phyloP scores from a whole-genome alignment of 2,113 vertebrate species.

The Atlantisia rogersi region DNA sequence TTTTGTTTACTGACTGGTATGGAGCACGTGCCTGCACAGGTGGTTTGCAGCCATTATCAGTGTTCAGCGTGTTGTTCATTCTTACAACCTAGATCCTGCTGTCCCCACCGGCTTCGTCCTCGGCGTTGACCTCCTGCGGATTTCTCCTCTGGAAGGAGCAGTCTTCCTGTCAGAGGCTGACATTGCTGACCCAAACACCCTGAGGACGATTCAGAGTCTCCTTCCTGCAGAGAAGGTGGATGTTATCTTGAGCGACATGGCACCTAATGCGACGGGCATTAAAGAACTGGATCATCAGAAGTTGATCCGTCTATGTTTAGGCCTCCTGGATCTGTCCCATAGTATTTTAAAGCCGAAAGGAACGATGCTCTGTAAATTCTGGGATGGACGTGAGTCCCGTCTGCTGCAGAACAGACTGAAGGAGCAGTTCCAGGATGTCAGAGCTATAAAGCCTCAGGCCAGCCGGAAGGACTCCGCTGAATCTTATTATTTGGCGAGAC shows the following conservation, averaged over 20 bases:
- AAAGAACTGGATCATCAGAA: slow-evolving; percentile 89
- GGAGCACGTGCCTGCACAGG: neutral
- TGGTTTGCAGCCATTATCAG: neutral
- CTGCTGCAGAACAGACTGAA: slow-evolving; percentile 79
- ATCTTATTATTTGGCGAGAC: slow-evolving; percentile 84
- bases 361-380: slow-evolving; percentile 89
- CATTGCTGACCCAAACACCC: slow-evolving; percentile 74
- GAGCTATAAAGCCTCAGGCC: slow-evolving; percentile 85
- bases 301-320: slow-evolving; percentile 81
- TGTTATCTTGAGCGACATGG: slow-evolving; percentile 94
- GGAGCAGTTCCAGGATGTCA: slow-evolving; percentile 77
- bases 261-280: slow-evolving; percentile 91
- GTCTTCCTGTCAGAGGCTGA: slow-evolving; percentile 84
- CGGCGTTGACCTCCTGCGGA: slow-evolving; percentile 86
- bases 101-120: slow-evolving; percentile 83
- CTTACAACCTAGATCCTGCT: slow-evolving; percentile 72
- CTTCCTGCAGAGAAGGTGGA: slow-evolving; percentile 83
- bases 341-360: slow-evolving; percentile 80
- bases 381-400: slow-evolving; percentile 83
- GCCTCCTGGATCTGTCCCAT: slow-evolving; percentile 79
- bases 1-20: neutral
- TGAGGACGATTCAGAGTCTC: slow-evolving; percentile 73
- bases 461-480: slow-evolving; percentile 92
- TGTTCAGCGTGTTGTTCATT: neutral
- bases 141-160: slow-evolving; percentile 86